Base-by-base conservation (phyloP, 2,113 vertebrate species). In the Nettapus auritus region DNA sequence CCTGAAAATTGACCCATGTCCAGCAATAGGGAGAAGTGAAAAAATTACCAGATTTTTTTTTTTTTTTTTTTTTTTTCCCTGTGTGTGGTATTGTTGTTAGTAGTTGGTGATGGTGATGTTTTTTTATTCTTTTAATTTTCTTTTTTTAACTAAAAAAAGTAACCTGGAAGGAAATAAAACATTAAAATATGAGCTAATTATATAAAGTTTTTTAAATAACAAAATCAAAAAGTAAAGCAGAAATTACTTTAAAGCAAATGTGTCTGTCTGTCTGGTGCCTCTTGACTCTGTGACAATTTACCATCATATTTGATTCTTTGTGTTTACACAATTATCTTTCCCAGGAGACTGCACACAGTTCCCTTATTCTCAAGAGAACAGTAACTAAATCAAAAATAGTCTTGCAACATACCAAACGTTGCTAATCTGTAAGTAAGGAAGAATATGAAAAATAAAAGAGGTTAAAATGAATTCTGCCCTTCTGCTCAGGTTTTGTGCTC, bases 211-310 rank as follows among this genome's bases (percentile, higher is more conserved):
- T n/a, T 81, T 94, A 80, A 74, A 75, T 83, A 81, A 80, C 16
- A 90, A 84, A 94, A 73, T 19, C 18, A 53, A 36, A 77, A 85
- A 40, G 52, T 11, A 46, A 81, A 82, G 73, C 23, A 91, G 40
- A 53, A 91, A 87, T 66, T 82, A 63, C n/a, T 88, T 87, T 75
- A 70, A 85, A 82, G 26, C 6, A 88, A 78, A 73, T 73, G 75
- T 71, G 46, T 71, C 74, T 74, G 42, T 64, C 48, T 92, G 60
- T 42, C 59, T 42, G 62, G 19, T 62, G 67, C 26, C 79, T 52
- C 84, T 89, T 66, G 28, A 89, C 66, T 87, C 38, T 52, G 50
- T 85, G 64, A 44, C 63, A 74, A 62, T 95, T 93, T 86, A 88
- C 31, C 68, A 81, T 48, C n/a, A 44, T 28, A 44, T 80, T 75